Percentiles rank a stretch among this genome's conserved stretches.
These are phyloP conservation scores for Heteractis magnifica DNA, from an alignment of 92 coral and sea anemone species.

Conservation along the genomic window DNA sequence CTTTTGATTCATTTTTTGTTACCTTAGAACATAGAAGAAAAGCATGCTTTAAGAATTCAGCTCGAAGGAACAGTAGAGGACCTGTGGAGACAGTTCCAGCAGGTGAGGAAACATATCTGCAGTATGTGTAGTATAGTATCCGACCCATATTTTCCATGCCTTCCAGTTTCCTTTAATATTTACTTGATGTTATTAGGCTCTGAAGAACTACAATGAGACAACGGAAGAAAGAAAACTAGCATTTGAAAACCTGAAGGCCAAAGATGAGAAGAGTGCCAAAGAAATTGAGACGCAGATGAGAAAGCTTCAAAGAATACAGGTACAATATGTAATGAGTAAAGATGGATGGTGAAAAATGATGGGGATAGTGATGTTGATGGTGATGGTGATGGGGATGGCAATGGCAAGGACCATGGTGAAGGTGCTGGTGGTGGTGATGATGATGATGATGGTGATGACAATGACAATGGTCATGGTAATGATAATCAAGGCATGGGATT, in stretches of 20 bases:
- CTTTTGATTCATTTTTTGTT: not conserved
- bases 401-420: no score
- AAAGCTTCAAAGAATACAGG: conserved; percentile 99
- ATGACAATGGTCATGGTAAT: no score
- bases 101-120: conserved; percentile 33
- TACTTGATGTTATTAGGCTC: conserved; percentile 51
- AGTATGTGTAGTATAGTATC: not conserved
- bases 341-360: not conserved
- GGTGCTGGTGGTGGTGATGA: no score
- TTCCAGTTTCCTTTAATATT: not conserved
- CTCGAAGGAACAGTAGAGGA: conserved; percentile 99
- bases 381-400: not conserved
- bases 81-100: conserved; percentile 98
- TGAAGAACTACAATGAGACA: conserved; percentile 97
- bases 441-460: no score
- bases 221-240: conserved; percentile 98
- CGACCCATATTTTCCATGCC: not conserved
- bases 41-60: conserved; percentile 94
- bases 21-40: conserved; percentile 91
- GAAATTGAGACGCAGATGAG: conserved; percentile 99
- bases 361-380: not conserved
- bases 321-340: conserved; percentile 3
- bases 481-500: no score
- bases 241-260: conserved; percentile 92
- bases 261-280: conserved; percentile 98